Percentiles rank a stretch among this genome's conserved stretches.
Evolutionary conservation across 2,888 invertebrate genomes (phyloP).

Genomic region (Meandrusa payeni): DNA sequence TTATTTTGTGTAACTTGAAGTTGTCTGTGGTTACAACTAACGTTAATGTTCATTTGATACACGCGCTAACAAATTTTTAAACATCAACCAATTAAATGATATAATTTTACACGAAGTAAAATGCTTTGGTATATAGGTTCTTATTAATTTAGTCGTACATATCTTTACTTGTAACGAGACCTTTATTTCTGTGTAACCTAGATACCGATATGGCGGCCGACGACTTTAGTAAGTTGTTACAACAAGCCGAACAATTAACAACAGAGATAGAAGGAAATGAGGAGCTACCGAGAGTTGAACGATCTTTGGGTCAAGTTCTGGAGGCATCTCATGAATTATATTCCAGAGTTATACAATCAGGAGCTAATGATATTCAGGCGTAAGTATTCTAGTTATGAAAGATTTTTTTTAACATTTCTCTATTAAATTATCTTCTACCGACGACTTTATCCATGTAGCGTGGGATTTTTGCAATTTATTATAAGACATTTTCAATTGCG

Average conservation of each 20-base stretch:
- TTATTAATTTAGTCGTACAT: neutral
- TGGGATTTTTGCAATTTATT: no score
- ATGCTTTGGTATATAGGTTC: neutral
- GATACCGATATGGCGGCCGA: slow-evolving; percentile 62
- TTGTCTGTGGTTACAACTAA: slow-evolving; percentile 5
- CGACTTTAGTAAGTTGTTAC: slow-evolving; percentile 92
- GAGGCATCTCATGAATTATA: slow-evolving; percentile 95
- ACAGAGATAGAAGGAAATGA: slow-evolving; percentile 93
- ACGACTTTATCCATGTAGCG: no score
- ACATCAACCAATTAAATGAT: neutral
- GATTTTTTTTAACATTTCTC: no score
- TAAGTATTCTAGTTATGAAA: slow-evolving; percentile 66
- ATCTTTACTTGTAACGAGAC: neutral
- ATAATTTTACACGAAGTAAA: neutral
- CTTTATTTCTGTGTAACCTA: slow-evolving; percentile 46
- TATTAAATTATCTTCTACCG: no score
- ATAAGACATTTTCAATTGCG: no score
- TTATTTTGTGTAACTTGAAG: no score
- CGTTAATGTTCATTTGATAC: neutral
- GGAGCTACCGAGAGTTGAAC: slow-evolving; percentile 91
- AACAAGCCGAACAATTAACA: slow-evolving; percentile 95
- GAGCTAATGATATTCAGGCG: slow-evolving; percentile 96
- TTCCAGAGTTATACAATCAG: slow-evolving; percentile 91
- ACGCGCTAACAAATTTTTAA: slow-evolving; percentile 1
- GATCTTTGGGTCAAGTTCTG: slow-evolving; percentile 94